A percentile compares a stretch with the other conserved stretches of the same genome.
phyloP scores from a whole-genome alignment of 2,888 invertebrate genomes.

The Mactromeris polynyma region DNA sequence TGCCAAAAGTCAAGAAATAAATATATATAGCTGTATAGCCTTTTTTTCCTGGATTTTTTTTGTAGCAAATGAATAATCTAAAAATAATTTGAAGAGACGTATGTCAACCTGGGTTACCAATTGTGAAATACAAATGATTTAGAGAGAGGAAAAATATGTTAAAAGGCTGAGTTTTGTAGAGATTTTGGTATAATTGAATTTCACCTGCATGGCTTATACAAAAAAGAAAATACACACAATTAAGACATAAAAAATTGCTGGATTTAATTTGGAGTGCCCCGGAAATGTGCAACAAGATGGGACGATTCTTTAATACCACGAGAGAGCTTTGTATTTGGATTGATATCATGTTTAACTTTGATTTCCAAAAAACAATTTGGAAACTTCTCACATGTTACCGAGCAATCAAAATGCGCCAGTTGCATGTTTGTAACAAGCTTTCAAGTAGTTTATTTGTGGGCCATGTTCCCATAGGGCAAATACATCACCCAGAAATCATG shows the following conservation, averaged over 20 bases:
- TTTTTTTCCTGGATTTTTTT: background rate
- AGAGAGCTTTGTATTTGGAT: background rate
- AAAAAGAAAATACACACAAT: background rate
- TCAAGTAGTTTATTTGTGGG: too few relatives aligned
- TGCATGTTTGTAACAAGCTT: too few relatives aligned
- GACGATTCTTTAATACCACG: background rate
- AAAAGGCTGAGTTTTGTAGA: background rate
- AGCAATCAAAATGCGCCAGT: too few relatives aligned
- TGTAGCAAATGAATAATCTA: background rate
- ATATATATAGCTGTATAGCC: background rate
- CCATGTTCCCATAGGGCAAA: too few relatives aligned
- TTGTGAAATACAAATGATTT: background rate
- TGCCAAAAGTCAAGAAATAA: constrained; percentile 31
- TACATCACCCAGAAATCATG: too few relatives aligned
- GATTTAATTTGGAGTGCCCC: background rate
- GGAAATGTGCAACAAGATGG: background rate
- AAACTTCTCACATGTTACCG: too few relatives aligned
- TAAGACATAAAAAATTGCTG: background rate
- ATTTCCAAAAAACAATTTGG: too few relatives aligned
- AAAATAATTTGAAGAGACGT: constrained; percentile 5
- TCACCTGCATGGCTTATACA: background rate
- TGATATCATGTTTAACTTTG: too few relatives aligned
- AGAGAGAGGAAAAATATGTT: background rate
- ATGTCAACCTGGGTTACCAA: background rate
- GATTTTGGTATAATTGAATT: background rate